Percentiles rank a stretch among this genome's conserved stretches.
phyloP scores from a whole-genome alignment of 2,888 invertebrate genomes.

The Luffia ferchaultella region DNA sequence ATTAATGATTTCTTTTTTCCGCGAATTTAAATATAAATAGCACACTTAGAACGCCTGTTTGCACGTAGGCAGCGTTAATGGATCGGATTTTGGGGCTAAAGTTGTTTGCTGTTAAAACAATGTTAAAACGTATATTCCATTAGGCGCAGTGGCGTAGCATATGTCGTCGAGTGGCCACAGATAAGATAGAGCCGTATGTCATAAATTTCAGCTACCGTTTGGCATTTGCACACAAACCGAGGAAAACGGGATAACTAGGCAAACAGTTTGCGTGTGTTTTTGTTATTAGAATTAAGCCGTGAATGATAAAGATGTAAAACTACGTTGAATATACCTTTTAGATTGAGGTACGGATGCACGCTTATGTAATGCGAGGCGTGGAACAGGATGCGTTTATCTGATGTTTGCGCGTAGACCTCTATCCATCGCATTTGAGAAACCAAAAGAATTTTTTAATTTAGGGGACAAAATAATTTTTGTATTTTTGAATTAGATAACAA shows the following conservation, averaged over 20 bases:
- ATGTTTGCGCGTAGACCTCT: not conserved
- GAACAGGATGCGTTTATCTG: not conserved
- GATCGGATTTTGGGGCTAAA: constrained; percentile 43
- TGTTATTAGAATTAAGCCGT: not conserved
- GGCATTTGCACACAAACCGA: constrained; percentile 25
- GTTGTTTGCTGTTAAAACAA: constrained; percentile 33
- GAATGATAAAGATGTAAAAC: not conserved
- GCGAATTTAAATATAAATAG: too few species aligned
- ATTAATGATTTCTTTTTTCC: too few species aligned
- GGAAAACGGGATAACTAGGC: not conserved
- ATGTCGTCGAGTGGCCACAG: constrained; percentile 55
- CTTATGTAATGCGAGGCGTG: not conserved
- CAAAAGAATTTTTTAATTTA: too few species aligned
- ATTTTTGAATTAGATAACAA: too few species aligned
- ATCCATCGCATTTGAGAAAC: too few species aligned
- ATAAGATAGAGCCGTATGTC: constrained; percentile 65
- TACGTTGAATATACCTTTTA: not conserved
- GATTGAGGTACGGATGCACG: not conserved
- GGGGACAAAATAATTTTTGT: too few species aligned
- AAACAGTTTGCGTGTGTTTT: not conserved
- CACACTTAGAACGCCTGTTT: too few species aligned
- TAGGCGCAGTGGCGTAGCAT: constrained; percentile 48
- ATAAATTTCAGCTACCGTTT: constrained; percentile 57
- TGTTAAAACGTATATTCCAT: constrained; percentile 42
- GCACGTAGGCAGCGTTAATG: constrained; percentile 23